These are phyloP conservation scores for Sebastes alutus DNA, from an alignment of 2,797 vertebrate genomes.

Conservation along the genomic window DNA sequence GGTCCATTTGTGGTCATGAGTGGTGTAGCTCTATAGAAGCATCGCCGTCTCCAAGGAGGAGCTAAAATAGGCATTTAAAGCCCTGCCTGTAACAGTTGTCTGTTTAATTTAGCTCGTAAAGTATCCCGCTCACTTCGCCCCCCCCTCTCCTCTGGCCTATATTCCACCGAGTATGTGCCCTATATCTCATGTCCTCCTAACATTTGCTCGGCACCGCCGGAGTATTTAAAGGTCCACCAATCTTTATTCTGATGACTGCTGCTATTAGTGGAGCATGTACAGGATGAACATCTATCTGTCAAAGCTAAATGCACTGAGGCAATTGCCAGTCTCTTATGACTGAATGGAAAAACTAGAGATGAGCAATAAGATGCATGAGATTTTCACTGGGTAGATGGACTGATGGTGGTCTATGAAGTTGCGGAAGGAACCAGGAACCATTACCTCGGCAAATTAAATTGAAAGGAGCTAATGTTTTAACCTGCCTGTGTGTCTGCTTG, in stretches of 20 bases:
- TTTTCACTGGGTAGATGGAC: background rate
- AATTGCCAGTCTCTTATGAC: constrained; percentile 2
- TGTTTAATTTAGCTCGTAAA: constrained; percentile 81
- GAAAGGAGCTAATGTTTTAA: constrained; percentile 7
- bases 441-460: constrained; percentile 13
- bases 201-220: constrained; percentile 60
- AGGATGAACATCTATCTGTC: constrained; percentile 36
- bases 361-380: background rate
- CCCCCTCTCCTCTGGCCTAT: constrained; percentile 63
- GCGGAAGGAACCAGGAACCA: constrained; percentile 2
- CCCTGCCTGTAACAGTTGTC: constrained; percentile 75
- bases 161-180: constrained; percentile 60
- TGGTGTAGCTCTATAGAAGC: constrained; percentile 46
- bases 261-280: constrained; percentile 28
- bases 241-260: constrained; percentile 39
- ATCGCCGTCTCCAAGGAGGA: constrained; percentile 62
- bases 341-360: constrained; percentile 26
- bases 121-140: constrained; percentile 46
- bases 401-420: constrained; percentile 3
- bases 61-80: constrained; percentile 69
- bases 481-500: constrained; percentile 1
- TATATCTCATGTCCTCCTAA: constrained; percentile 59
- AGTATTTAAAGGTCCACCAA: constrained; percentile 66
- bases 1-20: constrained; percentile 72
- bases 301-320: constrained; percentile 16